phyloP scores from a whole-genome alignment of 2,113 vertebrate species.

The Thunnus thynnus region DNA sequence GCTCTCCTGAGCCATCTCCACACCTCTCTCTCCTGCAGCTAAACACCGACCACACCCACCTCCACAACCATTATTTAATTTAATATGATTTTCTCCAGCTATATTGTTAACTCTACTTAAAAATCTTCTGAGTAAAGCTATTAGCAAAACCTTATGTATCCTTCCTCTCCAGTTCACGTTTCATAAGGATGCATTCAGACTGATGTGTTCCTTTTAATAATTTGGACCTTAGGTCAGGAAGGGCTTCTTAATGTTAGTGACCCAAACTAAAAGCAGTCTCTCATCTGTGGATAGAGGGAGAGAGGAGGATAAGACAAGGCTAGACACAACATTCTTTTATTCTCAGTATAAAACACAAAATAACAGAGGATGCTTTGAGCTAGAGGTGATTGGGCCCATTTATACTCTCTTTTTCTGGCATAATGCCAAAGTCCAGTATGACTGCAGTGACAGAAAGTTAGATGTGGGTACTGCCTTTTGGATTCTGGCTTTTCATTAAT shows the following conservation, averaged over 20 bases:
- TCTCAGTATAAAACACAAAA: slow-evolving; percentile 8
- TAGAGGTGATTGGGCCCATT: slow-evolving; percentile 6
- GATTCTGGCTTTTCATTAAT: not conserved
- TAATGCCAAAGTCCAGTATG: not conserved
- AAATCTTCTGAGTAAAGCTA: not conserved
- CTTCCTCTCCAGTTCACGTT: slow-evolving; percentile 6
- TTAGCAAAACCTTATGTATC: not conserved
- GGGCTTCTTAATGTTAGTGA: slow-evolving; percentile 10
- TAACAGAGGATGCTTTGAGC: not conserved
- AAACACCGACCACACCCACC: too few species aligned
- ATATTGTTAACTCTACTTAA: not conserved
- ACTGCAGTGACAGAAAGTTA: not conserved
- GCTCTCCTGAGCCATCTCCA: too few species aligned
- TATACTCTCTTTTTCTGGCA: not conserved
- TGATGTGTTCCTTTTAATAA: slow-evolving; percentile 31
- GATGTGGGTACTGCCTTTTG: not conserved
- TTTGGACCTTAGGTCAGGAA: slow-evolving; percentile 14
- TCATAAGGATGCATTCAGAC: slow-evolving; percentile 17
- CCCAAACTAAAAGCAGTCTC: slow-evolving; percentile 27
- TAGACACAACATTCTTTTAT: not conserved
- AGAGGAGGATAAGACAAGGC: not conserved
- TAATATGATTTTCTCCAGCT: not conserved
- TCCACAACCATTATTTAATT: not conserved
- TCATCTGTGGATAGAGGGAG: slow-evolving; percentile 8
- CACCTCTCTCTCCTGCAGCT: too few species aligned